Base-by-base conservation (phyloP, 2,888 invertebrate genomes). In the Platycheirus rosarum region DNA sequence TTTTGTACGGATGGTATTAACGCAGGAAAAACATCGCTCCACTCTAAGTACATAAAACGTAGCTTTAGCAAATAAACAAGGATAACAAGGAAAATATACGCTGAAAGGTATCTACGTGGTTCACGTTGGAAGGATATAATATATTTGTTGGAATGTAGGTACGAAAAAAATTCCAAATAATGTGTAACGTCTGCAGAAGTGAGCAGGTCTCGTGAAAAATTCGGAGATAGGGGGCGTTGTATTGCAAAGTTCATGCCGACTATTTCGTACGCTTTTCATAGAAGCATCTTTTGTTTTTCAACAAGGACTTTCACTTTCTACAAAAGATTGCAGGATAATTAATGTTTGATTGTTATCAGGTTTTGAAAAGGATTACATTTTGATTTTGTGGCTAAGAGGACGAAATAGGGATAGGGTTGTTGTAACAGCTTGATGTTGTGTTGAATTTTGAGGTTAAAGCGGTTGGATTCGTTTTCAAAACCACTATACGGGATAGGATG, bases 301-400 rank as follows among this genome's bases (percentile, higher is more conserved):
- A 9, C 14, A 13, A 23, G n/a, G 14, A 49, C 13, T 48, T 13
- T 7, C 11, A 6, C 6, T 23, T 23, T 1, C 6, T 7, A 7
- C 0, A 0, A n/a, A 13, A 51, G 26, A 26, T 35, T 40, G 55
- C 13, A 40, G 7, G 16, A 57, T 76, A 65, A 80, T 76, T 80
- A 80, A 70, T 80, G 69, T 70, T 80, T 80, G 69, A 65, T 70
- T 80, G 65, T 65, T 75, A 74, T 70, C 32, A 57, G 65, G 57
- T 49, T 60, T 65, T 44, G 20, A 26, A 46, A 48, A 40, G 51
- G 76, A 76, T 70, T 80, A 49, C 14, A 29, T 51, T 75, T 75
- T 46, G 37, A 51, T 65, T 65, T 29, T 18, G 55, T 53, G 65
- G 32, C 40, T 79, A n/a, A 48, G 53, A 62, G 40, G 63, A 42